These are phyloP conservation scores for Dissostichus mawsoni DNA, from an alignment of 2,113 vertebrate species.

Conservation along the genomic window DNA sequence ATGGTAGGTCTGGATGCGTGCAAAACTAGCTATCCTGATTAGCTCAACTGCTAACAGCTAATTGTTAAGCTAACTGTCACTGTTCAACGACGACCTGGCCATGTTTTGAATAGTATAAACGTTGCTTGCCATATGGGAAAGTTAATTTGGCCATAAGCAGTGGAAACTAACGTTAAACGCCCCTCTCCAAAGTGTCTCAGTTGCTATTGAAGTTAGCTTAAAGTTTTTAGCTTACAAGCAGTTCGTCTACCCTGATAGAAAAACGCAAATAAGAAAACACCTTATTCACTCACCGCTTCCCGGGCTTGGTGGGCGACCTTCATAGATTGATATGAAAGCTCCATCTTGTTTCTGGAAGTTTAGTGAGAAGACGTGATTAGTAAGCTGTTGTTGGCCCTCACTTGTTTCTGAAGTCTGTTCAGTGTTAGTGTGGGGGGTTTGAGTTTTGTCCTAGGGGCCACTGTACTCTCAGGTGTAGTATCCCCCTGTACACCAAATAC, in stretches of 20 bases:
- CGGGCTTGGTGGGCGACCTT: constrained; percentile 82
- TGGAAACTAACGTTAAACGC: neutral
- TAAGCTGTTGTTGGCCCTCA: neutral
- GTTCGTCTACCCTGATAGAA: neutral
- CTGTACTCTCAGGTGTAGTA: constrained; percentile 18
- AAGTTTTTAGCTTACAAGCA: neutral
- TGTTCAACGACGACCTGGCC: neutral
- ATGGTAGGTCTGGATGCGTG: neutral
- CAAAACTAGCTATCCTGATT: neutral
- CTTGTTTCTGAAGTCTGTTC: neutral
- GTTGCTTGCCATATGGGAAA: neutral
- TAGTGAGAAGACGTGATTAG: no score
- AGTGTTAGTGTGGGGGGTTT: no score
- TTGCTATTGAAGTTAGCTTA: neutral
- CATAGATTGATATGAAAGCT: constrained; percentile 85
- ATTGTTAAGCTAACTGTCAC: neutral
- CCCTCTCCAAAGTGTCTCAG: neutral
- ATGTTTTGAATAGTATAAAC: rapidly evolving
- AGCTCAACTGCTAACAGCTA: neutral
- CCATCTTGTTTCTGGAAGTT: constrained; percentile 73
- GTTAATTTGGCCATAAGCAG: neutral
- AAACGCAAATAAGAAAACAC: neutral
- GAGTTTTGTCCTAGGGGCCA: neutral
- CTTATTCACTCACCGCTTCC: constrained; percentile 84
- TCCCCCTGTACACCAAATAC: neutral